Evolutionary conservation across 2,888 invertebrate species (phyloP).

Genomic region (Cenopis cana): DNA sequence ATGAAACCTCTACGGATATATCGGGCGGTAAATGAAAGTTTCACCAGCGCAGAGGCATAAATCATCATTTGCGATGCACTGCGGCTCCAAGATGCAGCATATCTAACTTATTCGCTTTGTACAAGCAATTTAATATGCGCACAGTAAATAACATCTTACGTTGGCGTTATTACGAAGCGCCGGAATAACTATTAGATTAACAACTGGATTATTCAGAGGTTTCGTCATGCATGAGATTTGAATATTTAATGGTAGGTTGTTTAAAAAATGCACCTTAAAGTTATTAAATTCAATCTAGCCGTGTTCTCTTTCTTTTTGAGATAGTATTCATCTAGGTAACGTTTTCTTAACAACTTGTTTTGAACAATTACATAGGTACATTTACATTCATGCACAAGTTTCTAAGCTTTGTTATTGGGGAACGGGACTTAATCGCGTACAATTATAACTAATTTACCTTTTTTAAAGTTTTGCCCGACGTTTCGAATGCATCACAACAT

Average conservation of each 20-base stretch:
- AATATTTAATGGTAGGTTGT: constrained; percentile 18
- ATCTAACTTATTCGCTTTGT: constrained; percentile 44
- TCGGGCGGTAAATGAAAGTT: constrained; percentile 44
- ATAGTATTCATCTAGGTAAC: not conserved
- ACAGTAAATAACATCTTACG: constrained; percentile 44
- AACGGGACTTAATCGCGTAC: too few species aligned
- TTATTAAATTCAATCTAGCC: not conserved
- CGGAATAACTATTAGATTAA: constrained; percentile 41
- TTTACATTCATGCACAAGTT: not conserved
- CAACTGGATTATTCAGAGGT: constrained; percentile 37
- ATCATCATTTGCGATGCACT: constrained; percentile 45
- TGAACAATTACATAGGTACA: not conserved
- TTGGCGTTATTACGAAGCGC: constrained; percentile 25
- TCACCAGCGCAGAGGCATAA: constrained; percentile 39
- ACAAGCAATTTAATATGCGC: constrained; percentile 44
- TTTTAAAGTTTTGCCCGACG: too few species aligned
- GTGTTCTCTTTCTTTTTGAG: not conserved
- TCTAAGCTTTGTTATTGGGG: too few species aligned
- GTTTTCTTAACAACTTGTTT: not conserved
- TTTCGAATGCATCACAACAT: too few species aligned
- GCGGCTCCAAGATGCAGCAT: constrained; percentile 41
- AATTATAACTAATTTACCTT: too few species aligned
- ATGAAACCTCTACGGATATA: constrained; percentile 41
- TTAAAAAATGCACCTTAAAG: constrained; percentile 3
- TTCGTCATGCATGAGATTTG: constrained; percentile 26